These are phyloP conservation scores for Macrotus californicus DNA, from an alignment of 2,113 vertebrate species.

Conservation along the genomic window DNA sequence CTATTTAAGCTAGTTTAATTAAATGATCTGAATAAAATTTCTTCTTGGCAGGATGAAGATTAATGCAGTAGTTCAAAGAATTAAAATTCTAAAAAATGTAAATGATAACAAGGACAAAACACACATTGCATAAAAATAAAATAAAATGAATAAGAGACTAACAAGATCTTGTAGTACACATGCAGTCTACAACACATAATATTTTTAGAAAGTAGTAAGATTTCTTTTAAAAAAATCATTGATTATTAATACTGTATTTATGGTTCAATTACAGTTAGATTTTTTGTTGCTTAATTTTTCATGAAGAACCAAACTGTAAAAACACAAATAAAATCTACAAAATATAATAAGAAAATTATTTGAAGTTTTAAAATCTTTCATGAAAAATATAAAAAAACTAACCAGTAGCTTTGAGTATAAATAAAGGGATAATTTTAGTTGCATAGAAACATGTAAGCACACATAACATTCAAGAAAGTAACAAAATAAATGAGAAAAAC, in stretches of 20 bases:
- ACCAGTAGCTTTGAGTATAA: background rate
- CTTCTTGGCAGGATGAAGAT: background rate
- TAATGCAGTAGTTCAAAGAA: background rate
- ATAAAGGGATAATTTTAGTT: background rate
- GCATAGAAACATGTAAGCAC: background rate
- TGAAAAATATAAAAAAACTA: background rate
- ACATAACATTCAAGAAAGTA: background rate
- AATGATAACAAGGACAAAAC: background rate
- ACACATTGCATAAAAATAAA: background rate
- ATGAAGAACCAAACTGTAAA: background rate
- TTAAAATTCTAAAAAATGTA: background rate
- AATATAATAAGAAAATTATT: background rate
- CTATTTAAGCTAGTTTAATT: background rate
- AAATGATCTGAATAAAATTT: background rate
- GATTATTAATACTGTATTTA: background rate
- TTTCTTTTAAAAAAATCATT: background rate
- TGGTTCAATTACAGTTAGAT: background rate
- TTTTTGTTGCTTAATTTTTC: background rate
- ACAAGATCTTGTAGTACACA: background rate
- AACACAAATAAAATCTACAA: background rate
- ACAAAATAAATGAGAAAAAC: background rate
- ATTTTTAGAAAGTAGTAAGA: background rate
- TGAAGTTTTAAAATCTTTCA: background rate
- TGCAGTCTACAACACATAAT: background rate
- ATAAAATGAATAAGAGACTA: background rate